Evolutionary conservation across 2,888 invertebrate species (phyloP).

Genomic region (Andrena hattorfiana): DNA sequence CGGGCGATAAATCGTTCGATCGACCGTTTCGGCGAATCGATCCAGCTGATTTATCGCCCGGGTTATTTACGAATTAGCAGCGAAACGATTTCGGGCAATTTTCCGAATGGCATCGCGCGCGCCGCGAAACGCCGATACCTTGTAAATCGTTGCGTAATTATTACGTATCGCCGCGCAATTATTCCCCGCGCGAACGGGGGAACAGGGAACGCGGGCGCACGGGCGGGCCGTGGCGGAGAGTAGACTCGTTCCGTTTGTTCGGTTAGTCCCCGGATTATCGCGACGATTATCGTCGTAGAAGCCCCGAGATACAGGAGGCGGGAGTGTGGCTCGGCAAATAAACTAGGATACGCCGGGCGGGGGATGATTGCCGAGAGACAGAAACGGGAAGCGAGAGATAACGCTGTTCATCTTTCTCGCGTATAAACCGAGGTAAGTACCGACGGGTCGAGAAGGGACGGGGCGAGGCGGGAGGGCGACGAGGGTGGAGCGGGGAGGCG

Average conservation of each 20-base stretch:
- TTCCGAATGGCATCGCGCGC: slow-evolving; percentile 50
- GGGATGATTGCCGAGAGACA: slow-evolving; percentile 43
- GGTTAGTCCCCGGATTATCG: slow-evolving; percentile 47
- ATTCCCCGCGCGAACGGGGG: slow-evolving; percentile 28
- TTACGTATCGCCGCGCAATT: slow-evolving; percentile 65
- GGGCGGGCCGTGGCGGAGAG: not conserved
- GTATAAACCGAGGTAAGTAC: slow-evolving; percentile 68
- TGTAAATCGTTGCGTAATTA: slow-evolving; percentile 52
- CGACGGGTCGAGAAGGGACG: slow-evolving; percentile 25
- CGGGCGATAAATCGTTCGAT: slow-evolving; percentile 24
- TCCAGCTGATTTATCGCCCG: slow-evolving; percentile 8
- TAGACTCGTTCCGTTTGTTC: slow-evolving; percentile 43
- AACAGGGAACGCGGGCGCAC: not conserved
- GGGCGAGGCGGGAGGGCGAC: slow-evolving; percentile 16
- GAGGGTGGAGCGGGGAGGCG: slow-evolving; percentile 30
- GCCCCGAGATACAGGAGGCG: slow-evolving; percentile 34
- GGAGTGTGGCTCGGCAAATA: slow-evolving; percentile 25
- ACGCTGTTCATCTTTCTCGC: slow-evolving; percentile 66
- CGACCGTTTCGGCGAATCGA: slow-evolving; percentile 21
- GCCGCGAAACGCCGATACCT: slow-evolving; percentile 46
- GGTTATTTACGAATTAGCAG: slow-evolving; percentile 45
- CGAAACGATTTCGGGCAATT: slow-evolving; percentile 48
- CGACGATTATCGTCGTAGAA: slow-evolving; percentile 46
- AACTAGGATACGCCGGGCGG: slow-evolving; percentile 41
- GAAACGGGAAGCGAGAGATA: slow-evolving; percentile 49